Base-by-base conservation (phyloP, 2,113 vertebrate genomes). In the Hassar affinis region DNA sequence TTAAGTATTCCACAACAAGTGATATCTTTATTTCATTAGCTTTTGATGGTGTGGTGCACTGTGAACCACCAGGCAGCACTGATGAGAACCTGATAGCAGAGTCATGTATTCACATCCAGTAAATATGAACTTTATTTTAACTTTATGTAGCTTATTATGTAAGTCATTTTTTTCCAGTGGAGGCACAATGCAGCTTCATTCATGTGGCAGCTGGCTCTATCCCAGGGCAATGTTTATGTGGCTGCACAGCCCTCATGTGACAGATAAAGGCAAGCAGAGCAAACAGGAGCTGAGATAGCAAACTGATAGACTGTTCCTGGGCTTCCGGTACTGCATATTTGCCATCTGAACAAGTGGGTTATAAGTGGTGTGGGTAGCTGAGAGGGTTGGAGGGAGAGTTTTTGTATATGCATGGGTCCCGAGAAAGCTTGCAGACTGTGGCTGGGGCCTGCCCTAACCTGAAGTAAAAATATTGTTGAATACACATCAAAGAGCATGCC, bases 241-340 rank as follows among this genome's bases (percentile, higher is more conserved):
- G 90, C 83, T 87, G 90, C 88, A 90, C 88, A 90, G 91, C 92
- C 93, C 92, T 94, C 90, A 88, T 92, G 90, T 87, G 90, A 92
- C 91, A 89, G 91, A 93, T 94, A 93, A 94, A 87, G 88, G 87
- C 88, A 79, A 49, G 90, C 86, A 92, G 91, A 92, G 91, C 94
- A 93, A 94, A 94, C 91, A 91, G 85, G 71, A 88, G 86, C 85
- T 85, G 66, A 80, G 94, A 95, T 94, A 94, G 89, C 86, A 88
- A 85, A 84, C 93, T 94, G 95, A 96, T 94, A 95, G 45, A 82
- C 86, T 92, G 93, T 92, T 93, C 92, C 89, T 90, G 85, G 14
- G 89, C 91, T 95, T 95, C 95, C 92, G 90, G 91, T 90, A 85
- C 85, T 85, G 90, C 92, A 90, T 95, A 87, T 94, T 96, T 95